Evolutionary conservation across 2,113 vertebrate species (phyloP).

Genomic region (Hydropotes inermis): DNA sequence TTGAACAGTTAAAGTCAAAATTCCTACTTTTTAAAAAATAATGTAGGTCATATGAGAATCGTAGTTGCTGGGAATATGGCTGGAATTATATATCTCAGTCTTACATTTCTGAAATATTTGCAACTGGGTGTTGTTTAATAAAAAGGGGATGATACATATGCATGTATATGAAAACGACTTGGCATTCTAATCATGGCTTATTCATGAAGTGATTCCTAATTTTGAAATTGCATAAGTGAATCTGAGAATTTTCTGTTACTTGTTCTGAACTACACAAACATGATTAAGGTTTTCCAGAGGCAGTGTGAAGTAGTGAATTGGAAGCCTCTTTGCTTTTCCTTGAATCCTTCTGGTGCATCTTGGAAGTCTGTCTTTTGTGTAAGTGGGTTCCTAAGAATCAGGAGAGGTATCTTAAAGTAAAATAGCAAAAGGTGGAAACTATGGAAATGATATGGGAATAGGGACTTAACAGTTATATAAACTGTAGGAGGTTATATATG

Average conservation of each 20-base stretch:
- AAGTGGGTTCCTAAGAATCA: neutral
- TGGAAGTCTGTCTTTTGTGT: conserved; percentile 6
- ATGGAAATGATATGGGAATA: neutral
- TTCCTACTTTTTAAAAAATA: neutral
- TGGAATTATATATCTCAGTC: neutral
- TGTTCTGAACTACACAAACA: neutral
- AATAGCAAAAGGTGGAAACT: neutral
- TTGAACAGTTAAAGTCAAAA: neutral
- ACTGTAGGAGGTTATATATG: neutral
- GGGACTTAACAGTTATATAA: neutral
- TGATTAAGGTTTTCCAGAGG: neutral
- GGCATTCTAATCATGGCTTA: neutral
- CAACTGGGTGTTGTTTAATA: neutral
- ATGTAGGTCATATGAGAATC: neutral
- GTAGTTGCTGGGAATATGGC: neutral
- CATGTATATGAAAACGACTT: neutral
- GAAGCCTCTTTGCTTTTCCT: neutral
- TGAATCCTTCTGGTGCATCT: neutral
- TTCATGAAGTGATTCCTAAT: neutral
- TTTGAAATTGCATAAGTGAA: neutral
- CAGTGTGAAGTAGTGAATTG: neutral
- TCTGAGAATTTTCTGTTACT: neutral
- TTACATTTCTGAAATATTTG: conserved; percentile 20
- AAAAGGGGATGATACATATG: neutral
- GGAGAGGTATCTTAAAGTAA: neutral